Evolutionary conservation across 2,888 invertebrate species (phyloP).

Genomic region (Chrysomela aeneicollis): DNA sequence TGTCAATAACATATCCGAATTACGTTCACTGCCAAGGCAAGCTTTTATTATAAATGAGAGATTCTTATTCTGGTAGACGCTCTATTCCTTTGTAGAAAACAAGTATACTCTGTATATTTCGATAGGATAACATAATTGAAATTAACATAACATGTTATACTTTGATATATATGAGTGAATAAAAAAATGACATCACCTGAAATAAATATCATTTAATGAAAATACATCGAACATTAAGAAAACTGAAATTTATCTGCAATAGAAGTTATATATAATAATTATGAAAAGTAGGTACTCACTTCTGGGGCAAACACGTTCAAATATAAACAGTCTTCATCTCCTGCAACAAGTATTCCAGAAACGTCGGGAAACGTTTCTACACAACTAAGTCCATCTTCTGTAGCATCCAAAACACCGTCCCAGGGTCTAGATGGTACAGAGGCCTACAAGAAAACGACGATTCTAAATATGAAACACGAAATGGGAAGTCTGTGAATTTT

Average conservation of each 20-base stretch:
- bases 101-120: not conserved
- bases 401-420: constrained; percentile 41
- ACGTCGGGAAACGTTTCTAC: constrained; percentile 32
- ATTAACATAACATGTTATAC: too few species aligned
- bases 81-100: not conserved
- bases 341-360: constrained; percentile 24
- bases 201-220: too few species aligned
- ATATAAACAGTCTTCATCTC: constrained; percentile 51
- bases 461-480: too few species aligned
- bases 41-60: not conserved
- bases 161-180: too few species aligned
- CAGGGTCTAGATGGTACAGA: constrained; percentile 37
- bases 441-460: constrained; percentile 29
- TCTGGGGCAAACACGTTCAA: constrained; percentile 49
- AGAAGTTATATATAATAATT: not conserved
- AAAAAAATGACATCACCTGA: too few species aligned
- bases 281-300: constrained; percentile 31
- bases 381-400: constrained; percentile 34
- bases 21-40: constrained; percentile 3
- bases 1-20: not conserved
- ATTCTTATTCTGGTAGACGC: not conserved
- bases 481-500: too few species aligned
- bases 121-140: constrained; percentile 5
- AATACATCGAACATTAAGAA: too few species aligned
- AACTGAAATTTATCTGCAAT: too few species aligned